Percentiles rank a stretch among this genome's conserved stretches.
These are phyloP conservation scores for Pseudomugil tenellus DNA, from an alignment of 2,797 vertebrate genomes.

Conservation along the genomic window DNA sequence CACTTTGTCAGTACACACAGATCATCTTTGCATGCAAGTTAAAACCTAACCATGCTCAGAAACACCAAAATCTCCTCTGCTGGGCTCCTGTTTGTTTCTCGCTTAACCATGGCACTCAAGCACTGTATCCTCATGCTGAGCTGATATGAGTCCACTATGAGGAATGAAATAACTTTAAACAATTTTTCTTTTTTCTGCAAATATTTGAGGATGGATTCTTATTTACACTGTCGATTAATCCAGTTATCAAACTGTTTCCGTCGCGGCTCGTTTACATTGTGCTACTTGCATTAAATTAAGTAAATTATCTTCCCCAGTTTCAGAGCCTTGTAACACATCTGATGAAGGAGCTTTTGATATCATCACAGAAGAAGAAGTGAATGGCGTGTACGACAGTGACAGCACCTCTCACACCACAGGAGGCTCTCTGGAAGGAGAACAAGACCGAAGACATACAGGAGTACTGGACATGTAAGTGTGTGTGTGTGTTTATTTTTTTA, in stretches of 20 bases:
- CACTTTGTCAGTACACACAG: background rate
- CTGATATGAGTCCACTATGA: too few relatives aligned
- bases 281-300: background rate
- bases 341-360: slow-evolving; percentile 92
- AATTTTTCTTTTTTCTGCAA: too few relatives aligned
- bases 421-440: slow-evolving; percentile 82
- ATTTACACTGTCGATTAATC: background rate
- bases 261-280: too few relatives aligned
- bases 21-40: background rate
- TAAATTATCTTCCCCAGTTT: slow-evolving; percentile 62
- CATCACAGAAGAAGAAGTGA: slow-evolving; percentile 95
- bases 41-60: background rate
- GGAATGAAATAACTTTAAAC: too few relatives aligned
- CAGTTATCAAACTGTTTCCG: too few relatives aligned
- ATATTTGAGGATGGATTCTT: background rate
- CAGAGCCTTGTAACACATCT: slow-evolving; percentile 75
- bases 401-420: slow-evolving; percentile 78
- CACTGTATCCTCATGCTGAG: background rate
- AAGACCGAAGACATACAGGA: slow-evolving; percentile 72
- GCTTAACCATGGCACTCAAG: too few relatives aligned
- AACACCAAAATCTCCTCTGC: background rate
- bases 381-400: slow-evolving; percentile 89
- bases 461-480: slow-evolving; percentile 85
- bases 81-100: background rate
- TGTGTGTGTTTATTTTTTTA: background rate